phyloP scores from a whole-genome alignment of 2,888 invertebrate genomes.

The Anagyrus pseudococci region DNA sequence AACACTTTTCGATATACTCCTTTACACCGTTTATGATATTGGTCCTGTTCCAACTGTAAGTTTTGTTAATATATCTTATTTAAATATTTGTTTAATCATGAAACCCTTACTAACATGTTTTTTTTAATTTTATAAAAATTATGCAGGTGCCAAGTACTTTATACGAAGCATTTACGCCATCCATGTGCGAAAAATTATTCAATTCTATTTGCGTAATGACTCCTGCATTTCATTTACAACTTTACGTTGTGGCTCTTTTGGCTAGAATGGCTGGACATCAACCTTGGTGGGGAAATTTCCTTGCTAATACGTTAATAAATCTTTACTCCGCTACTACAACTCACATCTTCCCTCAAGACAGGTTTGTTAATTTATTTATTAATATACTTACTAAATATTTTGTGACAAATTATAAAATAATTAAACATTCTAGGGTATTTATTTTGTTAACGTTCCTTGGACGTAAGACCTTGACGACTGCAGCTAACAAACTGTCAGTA shows the following conservation, averaged over 20 bases:
- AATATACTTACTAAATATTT: not conserved
- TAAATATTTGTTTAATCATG: too few species aligned
- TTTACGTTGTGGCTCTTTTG: constrained; percentile 78
- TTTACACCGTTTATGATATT: constrained; percentile 73
- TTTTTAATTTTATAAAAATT: constrained; percentile 18
- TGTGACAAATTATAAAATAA: not conserved
- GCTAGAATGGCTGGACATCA: constrained; percentile 79
- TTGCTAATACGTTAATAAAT: constrained; percentile 81
- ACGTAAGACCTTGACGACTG: constrained; percentile 69
- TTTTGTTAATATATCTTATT: constrained; percentile 22
- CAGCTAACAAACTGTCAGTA: constrained; percentile 68
- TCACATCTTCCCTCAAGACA: constrained; percentile 83
- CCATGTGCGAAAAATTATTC: constrained; percentile 71
- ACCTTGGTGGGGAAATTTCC: constrained; percentile 89
- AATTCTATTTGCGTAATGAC: constrained; percentile 74
- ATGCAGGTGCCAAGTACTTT: constrained; percentile 57
- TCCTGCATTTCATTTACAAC: constrained; percentile 81
- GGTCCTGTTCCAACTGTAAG: constrained; percentile 62
- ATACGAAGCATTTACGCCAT: constrained; percentile 59
- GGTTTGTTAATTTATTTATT: constrained; percentile 63
- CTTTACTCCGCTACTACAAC: constrained; percentile 82
- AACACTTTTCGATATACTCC: constrained; percentile 79
- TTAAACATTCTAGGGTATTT: constrained; percentile 71
- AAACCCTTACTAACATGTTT: too few species aligned
- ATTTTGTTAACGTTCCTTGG: constrained; percentile 86